Conservation (phyloP, 2,888 invertebrate genomes). For the Drosophila macrospina region DNA sequence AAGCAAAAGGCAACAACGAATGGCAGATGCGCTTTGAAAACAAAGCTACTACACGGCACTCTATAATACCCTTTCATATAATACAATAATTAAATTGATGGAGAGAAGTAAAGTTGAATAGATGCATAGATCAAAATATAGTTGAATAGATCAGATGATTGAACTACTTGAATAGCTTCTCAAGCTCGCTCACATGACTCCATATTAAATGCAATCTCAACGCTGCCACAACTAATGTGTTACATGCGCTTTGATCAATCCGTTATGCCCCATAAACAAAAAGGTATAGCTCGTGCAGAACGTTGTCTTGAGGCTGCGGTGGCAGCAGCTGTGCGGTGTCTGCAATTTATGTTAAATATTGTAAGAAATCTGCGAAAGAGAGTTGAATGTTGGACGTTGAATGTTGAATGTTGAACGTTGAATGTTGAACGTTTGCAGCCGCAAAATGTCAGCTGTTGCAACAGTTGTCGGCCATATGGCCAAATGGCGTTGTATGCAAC, state of each 20-base stretch:
- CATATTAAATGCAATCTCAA: not conserved
- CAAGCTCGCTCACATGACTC: not conserved
- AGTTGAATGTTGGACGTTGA: slow-evolving; percentile 52
- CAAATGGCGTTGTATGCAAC: slow-evolving; percentile 64
- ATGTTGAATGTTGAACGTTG: slow-evolving; percentile 36
- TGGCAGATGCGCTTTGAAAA: not conserved
- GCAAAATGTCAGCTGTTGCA: slow-evolving; percentile 60
- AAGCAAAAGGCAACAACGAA: slow-evolving; percentile 20
- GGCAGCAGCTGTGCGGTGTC: slow-evolving; percentile 61
- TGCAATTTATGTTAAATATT: slow-evolving; percentile 75
- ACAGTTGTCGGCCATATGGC: slow-evolving; percentile 46
- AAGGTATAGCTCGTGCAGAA: slow-evolving; percentile 19
- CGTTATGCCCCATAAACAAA: slow-evolving; percentile 26
- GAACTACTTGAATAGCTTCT: not conserved
- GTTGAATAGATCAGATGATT: not conserved
- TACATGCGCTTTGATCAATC: slow-evolving; percentile 24
- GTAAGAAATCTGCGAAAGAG: slow-evolving; percentile 67
- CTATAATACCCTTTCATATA: too few relatives aligned
- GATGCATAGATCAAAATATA: too few relatives aligned
- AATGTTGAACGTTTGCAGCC: slow-evolving; percentile 38
- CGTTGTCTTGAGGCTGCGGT: slow-evolving; percentile 20
- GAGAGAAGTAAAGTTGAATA: too few relatives aligned
- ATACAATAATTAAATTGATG: too few relatives aligned
- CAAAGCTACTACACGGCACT: too few relatives aligned
- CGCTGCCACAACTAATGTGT: slow-evolving; percentile 24